Conservation (phyloP, 2,888 invertebrate genomes). For the Yponomeuta cagnagella region DNA sequence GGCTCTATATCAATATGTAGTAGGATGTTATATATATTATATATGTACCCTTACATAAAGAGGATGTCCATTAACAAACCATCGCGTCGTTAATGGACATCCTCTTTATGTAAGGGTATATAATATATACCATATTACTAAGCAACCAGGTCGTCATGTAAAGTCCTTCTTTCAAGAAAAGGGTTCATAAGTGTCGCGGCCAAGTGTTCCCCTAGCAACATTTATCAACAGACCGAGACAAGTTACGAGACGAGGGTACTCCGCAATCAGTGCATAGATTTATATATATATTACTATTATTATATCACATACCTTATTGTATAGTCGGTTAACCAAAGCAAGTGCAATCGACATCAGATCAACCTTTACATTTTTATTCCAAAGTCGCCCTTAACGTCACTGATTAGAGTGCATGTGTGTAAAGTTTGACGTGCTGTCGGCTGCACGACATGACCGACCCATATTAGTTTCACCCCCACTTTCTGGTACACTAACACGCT, state of each 20-base stretch:
- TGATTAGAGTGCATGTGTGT: too few species aligned
- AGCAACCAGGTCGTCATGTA: neutral
- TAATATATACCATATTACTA: neutral
- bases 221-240: neutral
- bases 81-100: neutral
- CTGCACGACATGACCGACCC: slow-evolving; percentile 14
- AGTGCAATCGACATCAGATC: slow-evolving; percentile 6
- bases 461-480: slow-evolving; percentile 21
- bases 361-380: too few species aligned
- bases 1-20: too few species aligned
- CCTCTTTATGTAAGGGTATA: neutral
- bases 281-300: neutral
- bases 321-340: slow-evolving; percentile 45
- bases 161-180: neutral
- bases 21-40: too few species aligned
- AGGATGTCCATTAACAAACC: neutral
- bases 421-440: too few species aligned
- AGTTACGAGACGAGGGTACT: neutral
- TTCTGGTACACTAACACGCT: too few species aligned
- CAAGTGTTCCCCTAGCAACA: neutral
- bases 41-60: neutral
- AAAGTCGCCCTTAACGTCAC: too few species aligned
- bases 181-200: neutral
- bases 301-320: slow-evolving; percentile 7
- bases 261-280: too few species aligned